These are phyloP conservation scores for Typhlichthys eigenmanni DNA, from an alignment of 2,797 vertebrate genomes.

Conservation along the genomic window DNA sequence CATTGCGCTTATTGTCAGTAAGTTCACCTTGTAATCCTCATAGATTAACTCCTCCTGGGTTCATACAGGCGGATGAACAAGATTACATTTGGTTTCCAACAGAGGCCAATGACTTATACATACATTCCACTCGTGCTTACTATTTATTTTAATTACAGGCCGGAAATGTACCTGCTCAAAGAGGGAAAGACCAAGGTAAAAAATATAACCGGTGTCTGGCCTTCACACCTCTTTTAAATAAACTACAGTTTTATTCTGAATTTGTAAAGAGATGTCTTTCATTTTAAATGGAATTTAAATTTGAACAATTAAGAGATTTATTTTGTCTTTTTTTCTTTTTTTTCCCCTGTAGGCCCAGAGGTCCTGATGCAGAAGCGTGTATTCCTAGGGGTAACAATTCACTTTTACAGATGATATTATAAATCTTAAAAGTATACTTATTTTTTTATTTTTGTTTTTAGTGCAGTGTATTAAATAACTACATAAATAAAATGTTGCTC, in stretches of 20 bases:
- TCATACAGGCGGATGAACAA: neutral
- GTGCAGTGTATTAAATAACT: too few species aligned
- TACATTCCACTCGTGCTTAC: neutral
- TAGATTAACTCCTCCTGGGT: neutral
- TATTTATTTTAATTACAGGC: constrained; percentile 59
- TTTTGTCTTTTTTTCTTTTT: constrained; percentile 13
- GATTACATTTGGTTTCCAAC: too few species aligned
- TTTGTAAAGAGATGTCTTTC: neutral
- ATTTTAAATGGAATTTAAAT: neutral
- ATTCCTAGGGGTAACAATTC: constrained; percentile 73
- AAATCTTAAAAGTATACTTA: neutral
- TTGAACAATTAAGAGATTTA: neutral
- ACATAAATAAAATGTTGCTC: neutral
- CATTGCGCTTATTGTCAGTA: constrained; percentile 86
- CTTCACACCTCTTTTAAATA: too few species aligned
- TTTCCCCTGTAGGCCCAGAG: constrained; percentile 63
- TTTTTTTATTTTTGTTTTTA: neutral
- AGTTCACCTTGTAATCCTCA: constrained; percentile 56
- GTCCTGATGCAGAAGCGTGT: constrained; percentile 73
- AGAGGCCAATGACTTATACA: neutral
- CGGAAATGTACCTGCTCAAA: constrained; percentile 85
- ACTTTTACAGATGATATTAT: neutral
- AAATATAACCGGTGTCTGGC: neutral
- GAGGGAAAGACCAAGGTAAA: constrained; percentile 80
- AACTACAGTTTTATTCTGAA: neutral